These are phyloP conservation scores for Habropoda laboriosa DNA, from an alignment of 1,140 invertebrate genomes.

Conservation along the genomic window DNA sequence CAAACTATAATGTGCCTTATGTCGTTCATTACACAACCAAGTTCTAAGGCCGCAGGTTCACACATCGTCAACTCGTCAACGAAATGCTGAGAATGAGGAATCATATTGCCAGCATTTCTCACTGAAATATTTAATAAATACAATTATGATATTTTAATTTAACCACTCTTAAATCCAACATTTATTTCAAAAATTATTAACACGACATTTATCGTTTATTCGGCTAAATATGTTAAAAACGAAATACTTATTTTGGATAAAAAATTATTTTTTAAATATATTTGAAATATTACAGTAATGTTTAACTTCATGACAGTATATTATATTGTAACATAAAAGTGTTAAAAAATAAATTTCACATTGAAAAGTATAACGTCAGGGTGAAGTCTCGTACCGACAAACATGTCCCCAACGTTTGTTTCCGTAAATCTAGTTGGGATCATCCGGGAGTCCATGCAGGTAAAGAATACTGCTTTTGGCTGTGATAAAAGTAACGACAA, in stretches of 20 bases:
- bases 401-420: slow-evolving; percentile 98
- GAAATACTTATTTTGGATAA: neutral
- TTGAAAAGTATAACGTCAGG: slow-evolving; percentile 62
- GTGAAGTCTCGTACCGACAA: slow-evolving; percentile 88
- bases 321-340: neutral
- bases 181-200: neutral
- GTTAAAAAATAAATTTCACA: slow-evolving; percentile 30
- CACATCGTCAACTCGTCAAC: slow-evolving; percentile 93
- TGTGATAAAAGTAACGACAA: slow-evolving; percentile 78
- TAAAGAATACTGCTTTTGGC: slow-evolving; percentile 98
- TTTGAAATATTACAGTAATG: neutral
- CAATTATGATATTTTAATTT: neutral
- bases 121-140: slow-evolving; percentile 84
- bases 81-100: slow-evolving; percentile 95
- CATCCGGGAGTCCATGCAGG: slow-evolving; percentile 98
- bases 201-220: neutral
- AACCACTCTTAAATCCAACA: neutral
- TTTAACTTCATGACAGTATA: too few species aligned
- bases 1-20: slow-evolving; percentile 97
- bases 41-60: slow-evolving; percentile 96
- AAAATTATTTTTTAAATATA: neutral
- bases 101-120: slow-evolving; percentile 96
- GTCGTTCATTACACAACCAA: slow-evolving; percentile 96
- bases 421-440: slow-evolving; percentile 97
- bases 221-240: too few species aligned